Conservation (phyloP, 2,797 vertebrate genomes). For the Neosilurus mollespiculum region DNA sequence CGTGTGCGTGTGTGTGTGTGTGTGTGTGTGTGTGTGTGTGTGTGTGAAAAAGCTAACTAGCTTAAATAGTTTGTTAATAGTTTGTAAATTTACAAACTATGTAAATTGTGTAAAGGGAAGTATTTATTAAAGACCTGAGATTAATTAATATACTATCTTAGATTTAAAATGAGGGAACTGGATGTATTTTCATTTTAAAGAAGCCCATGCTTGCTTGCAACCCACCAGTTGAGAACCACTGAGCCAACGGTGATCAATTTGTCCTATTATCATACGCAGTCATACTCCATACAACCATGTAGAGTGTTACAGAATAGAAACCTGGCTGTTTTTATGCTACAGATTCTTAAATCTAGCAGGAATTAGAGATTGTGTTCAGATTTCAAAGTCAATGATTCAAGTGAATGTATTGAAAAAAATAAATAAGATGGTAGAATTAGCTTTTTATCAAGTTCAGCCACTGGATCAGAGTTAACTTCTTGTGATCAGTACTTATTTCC, state of each 20-base stretch:
- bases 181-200: background rate
- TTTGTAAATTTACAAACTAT: no score
- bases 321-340: background rate
- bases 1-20: no score
- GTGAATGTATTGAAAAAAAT: background rate
- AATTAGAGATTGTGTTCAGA: background rate
- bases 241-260: background rate
- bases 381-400: conserved; percentile 1
- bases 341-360: background rate
- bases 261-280: background rate
- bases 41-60: no score
- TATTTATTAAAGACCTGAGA: background rate
- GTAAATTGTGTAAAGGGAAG: no score
- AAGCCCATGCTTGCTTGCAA: background rate
- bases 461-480: background rate
- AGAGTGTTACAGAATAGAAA: background rate
- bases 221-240: background rate
- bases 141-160: background rate
- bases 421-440: background rate
- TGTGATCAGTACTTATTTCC: background rate
- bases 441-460: background rate
- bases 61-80: no score
- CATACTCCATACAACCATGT: background rate
- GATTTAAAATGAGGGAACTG: background rate
- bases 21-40: no score